Percentiles rank a stretch among this genome's conserved stretches.
Conservation (phyloP, 2,113 vertebrate species). For the Hypomesus transpacificus region DNA sequence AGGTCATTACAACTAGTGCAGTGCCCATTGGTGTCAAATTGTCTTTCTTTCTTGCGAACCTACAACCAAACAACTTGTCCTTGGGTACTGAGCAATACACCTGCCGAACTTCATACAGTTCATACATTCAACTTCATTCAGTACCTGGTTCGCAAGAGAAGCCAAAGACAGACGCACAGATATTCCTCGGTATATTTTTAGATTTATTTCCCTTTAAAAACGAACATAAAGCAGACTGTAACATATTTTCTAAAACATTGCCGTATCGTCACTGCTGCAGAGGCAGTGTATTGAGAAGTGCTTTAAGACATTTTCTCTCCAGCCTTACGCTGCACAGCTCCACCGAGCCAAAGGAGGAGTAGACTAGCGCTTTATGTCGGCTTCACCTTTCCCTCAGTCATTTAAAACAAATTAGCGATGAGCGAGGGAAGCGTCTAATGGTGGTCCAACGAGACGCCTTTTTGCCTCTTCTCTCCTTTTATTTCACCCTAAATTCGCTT, state of each 20-base stretch:
- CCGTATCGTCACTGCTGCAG: constrained; percentile 38
- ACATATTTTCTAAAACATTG: not conserved
- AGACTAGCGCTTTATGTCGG: constrained; percentile 50
- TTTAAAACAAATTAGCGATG: constrained; percentile 70
- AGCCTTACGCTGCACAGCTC: constrained; percentile 45
- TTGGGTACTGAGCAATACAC: too few relatives aligned
- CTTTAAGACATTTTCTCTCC: constrained; percentile 44
- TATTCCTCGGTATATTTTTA: too few relatives aligned
- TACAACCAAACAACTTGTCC: too few relatives aligned
- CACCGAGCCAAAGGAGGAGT: constrained; percentile 22
- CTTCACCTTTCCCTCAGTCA: constrained; percentile 65
- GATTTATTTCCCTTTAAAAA: too few relatives aligned
- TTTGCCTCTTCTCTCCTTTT: constrained; percentile 50
- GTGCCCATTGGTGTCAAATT: too few relatives aligned
- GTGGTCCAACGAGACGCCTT: constrained; percentile 53
- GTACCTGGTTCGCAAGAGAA: too few relatives aligned
- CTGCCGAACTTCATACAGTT: too few relatives aligned
- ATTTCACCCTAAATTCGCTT: constrained; percentile 72
- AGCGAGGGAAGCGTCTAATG: constrained; percentile 63
- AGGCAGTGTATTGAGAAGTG: constrained; percentile 20
- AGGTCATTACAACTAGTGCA: too few relatives aligned
- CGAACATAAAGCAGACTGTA: too few relatives aligned
- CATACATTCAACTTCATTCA: too few relatives aligned
- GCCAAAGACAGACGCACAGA: too few relatives aligned
- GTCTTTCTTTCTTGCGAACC: too few relatives aligned